Evolutionary conservation across 2,888 invertebrate species (phyloP), one percentile per base, ranked within the genome.

Genomic region (Agrochola lota): DNA sequence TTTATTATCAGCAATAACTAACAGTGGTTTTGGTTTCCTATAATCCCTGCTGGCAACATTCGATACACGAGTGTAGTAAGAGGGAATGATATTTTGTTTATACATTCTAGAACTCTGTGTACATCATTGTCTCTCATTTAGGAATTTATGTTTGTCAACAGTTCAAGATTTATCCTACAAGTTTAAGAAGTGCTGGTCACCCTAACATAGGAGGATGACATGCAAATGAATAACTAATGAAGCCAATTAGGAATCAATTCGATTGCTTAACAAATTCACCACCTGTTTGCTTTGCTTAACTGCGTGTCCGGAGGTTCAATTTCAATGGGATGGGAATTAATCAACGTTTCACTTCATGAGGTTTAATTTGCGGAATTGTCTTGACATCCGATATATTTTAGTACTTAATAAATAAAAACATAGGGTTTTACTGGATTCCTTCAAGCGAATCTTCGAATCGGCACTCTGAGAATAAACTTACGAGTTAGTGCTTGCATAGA

Each of bases 221-320:
- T 75, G 81, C 71, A 74, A 87, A 87, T 73, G 46, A 74, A 74
- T 78, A 71, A 43, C 9, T n/a, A 80, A 86, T 66, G 57, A 78
- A 77, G 43, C n/a, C 57, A 78, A 87, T 87, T 77, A 85, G 75
- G 81, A 75, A 81, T 85, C 75, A 74, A 69, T 86, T 78, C 66
- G 49, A 69, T 80, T 80, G 68, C 78, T 73, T 67, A 81, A 81
- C 57, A 52, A 64, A 84, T 66, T 59, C 71, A 71, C 30, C 74
- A 77, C 78, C 68, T 82, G 76, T 87, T 79, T 80, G 57, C 73
- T 87, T 79, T 80, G 57, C 73, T 59, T 86, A 86, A 67, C 60
- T 17, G 63, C 35, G 46, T 70, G 26, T 73, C 71, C 74, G 79
- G 75, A 73, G 72, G 59, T 69, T 81, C 8, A 63, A 17, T 78